Base-by-base conservation (phyloP, 2,113 vertebrate genomes). In the Diadophis punctatus region DNA sequence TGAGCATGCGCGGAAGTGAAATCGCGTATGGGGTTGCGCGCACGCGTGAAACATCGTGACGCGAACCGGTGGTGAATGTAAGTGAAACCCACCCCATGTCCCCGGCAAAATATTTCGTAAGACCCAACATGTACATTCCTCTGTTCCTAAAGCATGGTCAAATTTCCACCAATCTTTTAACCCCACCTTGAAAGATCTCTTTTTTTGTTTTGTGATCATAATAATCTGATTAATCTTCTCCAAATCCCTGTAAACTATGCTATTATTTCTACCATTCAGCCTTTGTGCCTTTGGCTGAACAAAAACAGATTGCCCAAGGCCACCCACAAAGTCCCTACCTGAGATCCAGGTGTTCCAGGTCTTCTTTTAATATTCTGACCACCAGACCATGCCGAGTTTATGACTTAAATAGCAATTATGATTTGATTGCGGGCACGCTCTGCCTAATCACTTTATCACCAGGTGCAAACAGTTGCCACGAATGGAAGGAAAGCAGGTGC, bases 361-460 rank as follows among this genome's bases (percentile, higher is more conserved):
- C 87, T 85, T 43, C 86, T 86, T 90, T 90, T 60, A 90, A 93
- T 93, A 86, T 90, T 90, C 46, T 93, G 88, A 90, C 92, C 88
- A 52, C 55, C 51, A 90, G 88, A 43, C 92, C n/a, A 86, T 90
- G 53, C 53, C n/a, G 53, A 22, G 53, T 89, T 85, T 85, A 89
- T 30, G 43, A 92, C 48, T 55, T 58, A 90, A 85, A 89, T 39
- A 89, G 53, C 87, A 90, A 92, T 92, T 89, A 84, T 84, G 55
- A 85, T 93, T 93, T 90, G 43, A 90, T 51, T 60, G 68, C 30
- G 68, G 43, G 43, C n/a, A 34, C 43, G 39, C 43, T 51, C 46
- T 58, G 55, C 92, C 43, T 90, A 49, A 90, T 90, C 53, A 2
- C 58, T 53, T 92, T 92, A 92, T 60, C 30, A 18, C 92, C 92